Conservation (phyloP, 2,113 vertebrate genomes). For the Elephantulus edwardii region DNA sequence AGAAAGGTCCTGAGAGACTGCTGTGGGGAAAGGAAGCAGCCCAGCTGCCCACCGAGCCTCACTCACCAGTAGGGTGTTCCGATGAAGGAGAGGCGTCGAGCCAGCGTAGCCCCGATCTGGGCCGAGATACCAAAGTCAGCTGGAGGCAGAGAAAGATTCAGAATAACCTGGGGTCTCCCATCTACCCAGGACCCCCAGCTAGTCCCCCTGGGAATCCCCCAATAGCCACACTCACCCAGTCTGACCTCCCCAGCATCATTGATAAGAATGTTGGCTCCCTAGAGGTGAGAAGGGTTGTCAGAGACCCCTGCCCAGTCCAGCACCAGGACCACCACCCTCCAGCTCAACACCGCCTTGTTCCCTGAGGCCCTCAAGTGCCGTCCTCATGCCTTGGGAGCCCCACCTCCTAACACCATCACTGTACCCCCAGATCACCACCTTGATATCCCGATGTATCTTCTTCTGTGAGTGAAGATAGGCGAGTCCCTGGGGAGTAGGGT, state of each 20-base stretch:
- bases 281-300: not conserved
- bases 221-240: conserved; percentile 85
- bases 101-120: conserved; percentile 93
- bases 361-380: not conserved
- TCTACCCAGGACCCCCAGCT: not conserved
- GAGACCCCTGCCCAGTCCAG: not conserved
- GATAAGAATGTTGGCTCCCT: conserved; percentile 96
- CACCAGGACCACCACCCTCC: accelerated
- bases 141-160: conserved; percentile 63
- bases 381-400: not conserved
- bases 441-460: conserved; percentile 95
- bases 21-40: not conserved
- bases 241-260: conserved; percentile 92
- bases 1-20: not conserved
- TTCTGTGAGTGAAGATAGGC: conserved; percentile 92
- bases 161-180: not conserved
- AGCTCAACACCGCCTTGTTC: not conserved
- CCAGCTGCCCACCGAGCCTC: not conserved
- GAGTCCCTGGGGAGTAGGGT: conserved; percentile 86
- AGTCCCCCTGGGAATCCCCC: not conserved
- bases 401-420: not conserved
- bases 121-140: conserved; percentile 95
- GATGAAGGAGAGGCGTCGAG: conserved; percentile 93
- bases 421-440: conserved; percentile 86
- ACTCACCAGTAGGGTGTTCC: conserved; percentile 95